Evolutionary conservation across 2,888 invertebrate species (phyloP), one percentile per base, ranked within the genome.

Genomic region (Pharmacophagus antenor): DNA sequence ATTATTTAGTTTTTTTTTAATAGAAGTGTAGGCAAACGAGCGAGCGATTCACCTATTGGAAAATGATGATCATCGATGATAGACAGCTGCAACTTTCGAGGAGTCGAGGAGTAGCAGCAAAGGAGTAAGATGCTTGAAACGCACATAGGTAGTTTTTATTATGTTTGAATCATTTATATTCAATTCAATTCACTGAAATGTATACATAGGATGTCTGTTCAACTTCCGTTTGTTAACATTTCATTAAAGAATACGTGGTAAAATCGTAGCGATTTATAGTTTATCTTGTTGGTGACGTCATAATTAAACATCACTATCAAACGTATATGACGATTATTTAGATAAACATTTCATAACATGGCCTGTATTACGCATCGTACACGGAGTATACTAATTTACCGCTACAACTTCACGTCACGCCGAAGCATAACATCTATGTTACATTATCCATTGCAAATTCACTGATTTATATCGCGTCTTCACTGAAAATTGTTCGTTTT

Each of bases 391-490:
- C n/a, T n/a, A n/a, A n/a, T n/a, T n/a, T n/a, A n/a, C n/a, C n/a
- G 31, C 31, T 15, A 31, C 15, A 31, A 15, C 52, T 31, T 54
- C 17, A 23, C 27, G 20, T 12, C 8, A n/a, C 21, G 27, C 17
- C 25, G 25, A 46, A 55, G 7, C 42, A 20, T 20, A 25, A 8
- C 18, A 21, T 21, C 23, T 17, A 41, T 41, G 42, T 52, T 23
- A 53, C 22, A 22, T 23, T 23, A 21, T 23, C 22, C 17, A 25
- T 18, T 17, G 23, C 23, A 20, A 44, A 49, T 49, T 7, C 22
- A 21, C 52, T 12, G 53, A 53, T 53, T 44, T 18, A 20, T 53
- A 53, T 53, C 46, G 46, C 18, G 12, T 47, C 37, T 56, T 48
- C 37, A 22, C 22, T 37, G 41, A 41, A n/a, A 41, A 31, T 22